Conservation (phyloP, 2,797 vertebrate genomes). For the Lacerta viridis region DNA sequence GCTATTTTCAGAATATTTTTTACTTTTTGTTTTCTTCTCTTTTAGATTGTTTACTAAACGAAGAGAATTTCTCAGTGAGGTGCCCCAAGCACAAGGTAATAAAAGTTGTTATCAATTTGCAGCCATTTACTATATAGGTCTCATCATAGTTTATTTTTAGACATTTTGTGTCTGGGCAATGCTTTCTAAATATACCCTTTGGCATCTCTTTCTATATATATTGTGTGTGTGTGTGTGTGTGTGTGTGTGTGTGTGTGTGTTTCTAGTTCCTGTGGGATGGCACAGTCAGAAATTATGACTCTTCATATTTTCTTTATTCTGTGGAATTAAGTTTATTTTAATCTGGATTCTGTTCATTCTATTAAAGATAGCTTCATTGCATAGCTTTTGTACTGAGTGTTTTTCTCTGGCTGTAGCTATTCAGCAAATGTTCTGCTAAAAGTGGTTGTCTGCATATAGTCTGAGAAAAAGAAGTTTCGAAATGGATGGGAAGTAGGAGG, state of each 20-base stretch:
- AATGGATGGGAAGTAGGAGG: not conserved
- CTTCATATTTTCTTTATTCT: slow-evolving; percentile 23
- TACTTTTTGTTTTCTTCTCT: slow-evolving; percentile 60
- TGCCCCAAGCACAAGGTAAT: slow-evolving; percentile 99
- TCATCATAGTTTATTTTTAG: slow-evolving; percentile 27
- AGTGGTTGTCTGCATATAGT: not conserved
- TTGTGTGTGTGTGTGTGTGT: slow-evolving; percentile 16
- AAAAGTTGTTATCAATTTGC: slow-evolving; percentile 20
- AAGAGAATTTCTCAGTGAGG: slow-evolving; percentile 98
- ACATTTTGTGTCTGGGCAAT: slow-evolving; percentile 41
- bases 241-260: slow-evolving; percentile 16
- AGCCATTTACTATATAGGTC: slow-evolving; percentile 21
- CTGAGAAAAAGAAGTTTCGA: not conserved
- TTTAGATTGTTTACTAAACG: slow-evolving; percentile 96
- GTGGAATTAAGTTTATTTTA: not conserved
- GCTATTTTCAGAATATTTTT: slow-evolving; percentile 51
- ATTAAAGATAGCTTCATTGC: slow-evolving; percentile 47
- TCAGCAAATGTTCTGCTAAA: not conserved
- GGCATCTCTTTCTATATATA: slow-evolving; percentile 17
- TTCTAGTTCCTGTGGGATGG: slow-evolving; percentile 12
- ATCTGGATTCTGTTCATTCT: not conserved
- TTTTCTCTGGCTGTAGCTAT: slow-evolving; percentile 11
- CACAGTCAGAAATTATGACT: slow-evolving; percentile 23
- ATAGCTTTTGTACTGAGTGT: slow-evolving; percentile 38
- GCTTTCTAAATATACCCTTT: slow-evolving; percentile 37